Percentiles rank a stretch among this genome's conserved stretches.
These are phyloP conservation scores for Dyspetes luteomarginatus DNA, from an alignment of 2,888 invertebrate species.

Conservation along the genomic window DNA sequence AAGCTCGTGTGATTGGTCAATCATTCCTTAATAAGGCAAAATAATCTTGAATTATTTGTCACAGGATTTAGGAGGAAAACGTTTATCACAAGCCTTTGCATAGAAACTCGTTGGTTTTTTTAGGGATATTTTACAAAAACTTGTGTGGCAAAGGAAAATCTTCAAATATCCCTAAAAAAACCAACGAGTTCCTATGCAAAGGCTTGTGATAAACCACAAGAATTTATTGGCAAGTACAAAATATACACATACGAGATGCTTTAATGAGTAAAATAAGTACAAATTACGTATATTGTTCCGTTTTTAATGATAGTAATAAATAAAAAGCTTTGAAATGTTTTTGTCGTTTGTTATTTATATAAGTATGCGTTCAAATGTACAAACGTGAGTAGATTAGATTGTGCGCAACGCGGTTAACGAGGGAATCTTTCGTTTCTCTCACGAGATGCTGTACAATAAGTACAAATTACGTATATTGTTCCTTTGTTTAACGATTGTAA, in stretches of 20 bases:
- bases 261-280: slow-evolving; percentile 37
- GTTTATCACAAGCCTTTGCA: too few relatives aligned
- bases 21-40: too few relatives aligned
- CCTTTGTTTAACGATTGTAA: slow-evolving; percentile 6
- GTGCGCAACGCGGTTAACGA: not conserved
- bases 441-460: slow-evolving; percentile 33
- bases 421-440: not conserved
- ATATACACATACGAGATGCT: slow-evolving; percentile 24
- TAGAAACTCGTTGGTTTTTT: too few relatives aligned
- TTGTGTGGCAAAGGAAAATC: not conserved
- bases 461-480: slow-evolving; percentile 22
- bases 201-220: slow-evolving; percentile 22
- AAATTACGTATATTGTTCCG: slow-evolving; percentile 9
- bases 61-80: too few relatives aligned
- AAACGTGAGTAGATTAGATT: not conserved
- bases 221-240: slow-evolving; percentile 55
- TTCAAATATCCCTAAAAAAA: not conserved
- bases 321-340: not conserved
- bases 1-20: too few relatives aligned
- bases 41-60: too few relatives aligned
- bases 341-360: slow-evolving; percentile 15
- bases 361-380: not conserved
- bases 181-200: not conserved
- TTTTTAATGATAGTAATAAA: slow-evolving; percentile 16
- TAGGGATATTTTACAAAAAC: not conserved